Base-by-base conservation (phyloP, 1,140 invertebrate species). In the Bombus polaris region DNA sequence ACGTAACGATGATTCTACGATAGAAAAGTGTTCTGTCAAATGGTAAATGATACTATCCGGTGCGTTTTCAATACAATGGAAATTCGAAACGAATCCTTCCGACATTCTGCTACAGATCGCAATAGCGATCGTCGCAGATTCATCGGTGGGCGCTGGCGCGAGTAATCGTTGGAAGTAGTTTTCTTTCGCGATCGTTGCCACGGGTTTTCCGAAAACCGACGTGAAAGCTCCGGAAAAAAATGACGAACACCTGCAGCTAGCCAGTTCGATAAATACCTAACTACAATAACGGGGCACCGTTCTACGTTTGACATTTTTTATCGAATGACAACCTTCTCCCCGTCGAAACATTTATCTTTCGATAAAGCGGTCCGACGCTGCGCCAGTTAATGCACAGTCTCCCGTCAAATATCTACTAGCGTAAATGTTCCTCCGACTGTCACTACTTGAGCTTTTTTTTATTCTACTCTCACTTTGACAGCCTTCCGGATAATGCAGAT, bases 321-420 rank as follows among this genome's bases (percentile, higher is more conserved):
- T 90, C 88, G 82, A 85, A 87, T 89, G 82, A 90, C 89, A 90
- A 90, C 85, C 83, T 79, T 87, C 88, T 85, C 88, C 86, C 82
- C 59, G 86, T 89, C 78, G 89, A 85, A 84, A 89, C 89, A 89
- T 90, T 90, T 88, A 89, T 89, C 89, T 89, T 88, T 85, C 79
- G 82, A 59, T 66, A 66, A 66, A 84, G 73, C 70, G 59, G 32
- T 42, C 76, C 80, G 47, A 53, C 47, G 47, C 6, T 18, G 47
- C 47, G 47, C 47, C 84, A 81, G 85, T 89, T 89, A 74, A 88
- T 89, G 87, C 81, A 72, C 71, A 53, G 42, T 66, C 35, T 47
- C 71, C 39, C 39, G 59, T 77, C 88, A 83, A 88, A 85, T 74
- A 83, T 83, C 78, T 35, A 66, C n/a, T 35, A 32, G 65, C n/a